Evolutionary conservation across 2,888 invertebrate species (phyloP), one percentile per base, ranked within the genome.

Genomic region (Agrotis clavis): DNA sequence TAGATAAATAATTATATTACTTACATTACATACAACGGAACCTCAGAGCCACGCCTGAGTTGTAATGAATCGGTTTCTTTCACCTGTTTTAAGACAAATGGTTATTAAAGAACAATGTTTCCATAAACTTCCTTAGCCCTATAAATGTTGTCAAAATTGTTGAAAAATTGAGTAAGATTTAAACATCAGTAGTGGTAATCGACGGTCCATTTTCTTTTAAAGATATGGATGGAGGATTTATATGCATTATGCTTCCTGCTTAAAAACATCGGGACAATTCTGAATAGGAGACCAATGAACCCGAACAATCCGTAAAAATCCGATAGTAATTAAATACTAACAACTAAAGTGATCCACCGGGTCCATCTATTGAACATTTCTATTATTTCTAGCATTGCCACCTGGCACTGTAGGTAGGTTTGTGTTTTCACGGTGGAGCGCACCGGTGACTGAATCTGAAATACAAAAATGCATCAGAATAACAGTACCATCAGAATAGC

Each of bases 331-430:
- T 35, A 7, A 35, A 6, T 35, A 35, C 92, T 88, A 81, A 95
- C 95, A 68, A 94, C 89, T 70, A 89, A 86, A n/a, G 89, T 90
- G 7, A 96, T 85, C 94, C 95, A 95, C 56, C 92, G 91, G 0
- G 95, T 95, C 95, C 95, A 95, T 64, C 87, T 91, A 77, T 92
- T 91, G 79, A 95, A 94, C 91, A 94, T 94, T 47, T 93, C 90
- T 19, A 94, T 92, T 25, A 95, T 93, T 13, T 92, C 89, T 67
- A 94, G 81, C 93, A 94, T 94, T 76, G 94, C 94, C 35, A 88
- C 75, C 66, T 94, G 94, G 61, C 92, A 94, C 53, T 91, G 88
- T 73, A 88, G 79, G 77, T 93, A 95, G 2, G 81, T 81, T 25
- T 87, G 81, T 0, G 94, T 95, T 81, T 91, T 92, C 21, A 90